Conservation (phyloP, 2,888 invertebrate species). For the Ypsolopha scabrella region DNA sequence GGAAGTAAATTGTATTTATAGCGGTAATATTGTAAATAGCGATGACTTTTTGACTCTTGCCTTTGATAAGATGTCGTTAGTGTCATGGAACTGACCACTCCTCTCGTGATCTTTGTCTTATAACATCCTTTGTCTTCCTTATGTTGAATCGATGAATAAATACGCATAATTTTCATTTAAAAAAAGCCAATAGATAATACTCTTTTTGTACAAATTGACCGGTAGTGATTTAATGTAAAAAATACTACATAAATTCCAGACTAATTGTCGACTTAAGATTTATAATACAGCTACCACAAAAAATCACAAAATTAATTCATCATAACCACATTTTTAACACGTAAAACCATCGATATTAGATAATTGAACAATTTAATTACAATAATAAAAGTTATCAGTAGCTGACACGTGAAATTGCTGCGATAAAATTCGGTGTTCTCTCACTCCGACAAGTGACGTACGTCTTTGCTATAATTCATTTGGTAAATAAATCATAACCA, state of each 20-base stretch:
- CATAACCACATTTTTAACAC: no score
- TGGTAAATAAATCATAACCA: constrained; percentile 66
- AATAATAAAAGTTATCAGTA: constrained; percentile 64
- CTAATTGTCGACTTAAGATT: neutral
- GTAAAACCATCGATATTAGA: neutral
- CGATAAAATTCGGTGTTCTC: constrained; percentile 50
- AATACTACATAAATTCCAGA: no score
- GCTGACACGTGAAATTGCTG: constrained; percentile 55
- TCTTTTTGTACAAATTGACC: no score
- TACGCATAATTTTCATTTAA: no score
- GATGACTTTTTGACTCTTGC: constrained; percentile 42
- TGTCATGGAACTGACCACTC: constrained; percentile 57
- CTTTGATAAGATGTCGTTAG: constrained; percentile 35
- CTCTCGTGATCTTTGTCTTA: neutral
- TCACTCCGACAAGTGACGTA: constrained; percentile 34
- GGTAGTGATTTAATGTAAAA: no score
- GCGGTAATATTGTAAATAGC: constrained; percentile 36
- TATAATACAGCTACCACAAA: neutral
- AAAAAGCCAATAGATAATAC: no score
- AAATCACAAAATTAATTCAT: neutral
- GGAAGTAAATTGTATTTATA: constrained; percentile 65
- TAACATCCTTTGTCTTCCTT: no score
- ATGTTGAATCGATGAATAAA: no score
- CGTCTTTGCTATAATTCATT: constrained; percentile 62
- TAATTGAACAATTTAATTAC: constrained; percentile 42